phyloP scores from a whole-genome alignment of 2,113 vertebrate species.

The Echinops telfairi region DNA sequence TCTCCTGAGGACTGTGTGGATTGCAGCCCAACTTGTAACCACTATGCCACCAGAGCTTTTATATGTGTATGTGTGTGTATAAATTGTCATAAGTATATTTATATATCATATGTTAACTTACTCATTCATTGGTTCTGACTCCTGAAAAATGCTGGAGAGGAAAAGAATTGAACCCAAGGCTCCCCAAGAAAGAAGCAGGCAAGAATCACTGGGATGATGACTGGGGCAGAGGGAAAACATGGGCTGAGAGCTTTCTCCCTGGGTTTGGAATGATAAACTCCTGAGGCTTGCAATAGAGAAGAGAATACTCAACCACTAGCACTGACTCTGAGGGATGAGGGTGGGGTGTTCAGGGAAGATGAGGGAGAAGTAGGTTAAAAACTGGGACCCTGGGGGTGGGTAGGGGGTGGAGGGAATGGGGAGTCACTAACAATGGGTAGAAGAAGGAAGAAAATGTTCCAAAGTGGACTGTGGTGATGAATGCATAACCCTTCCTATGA shows the following conservation, averaged over 20 bases:
- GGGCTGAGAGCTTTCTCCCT: neutral
- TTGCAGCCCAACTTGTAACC: too few species aligned
- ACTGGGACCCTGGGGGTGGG: neutral
- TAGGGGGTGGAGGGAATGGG: neutral
- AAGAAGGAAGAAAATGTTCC: too few species aligned
- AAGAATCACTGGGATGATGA: neutral
- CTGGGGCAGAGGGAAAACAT: neutral
- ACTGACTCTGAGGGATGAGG: neutral
- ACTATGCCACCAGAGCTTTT: too few species aligned
- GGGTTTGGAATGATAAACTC: neutral
- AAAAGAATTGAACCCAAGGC: neutral
- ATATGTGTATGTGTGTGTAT: too few species aligned
- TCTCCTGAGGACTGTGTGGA: neutral
- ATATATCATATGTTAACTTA: neutral
- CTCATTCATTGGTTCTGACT: neutral
- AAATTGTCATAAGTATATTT: neutral
- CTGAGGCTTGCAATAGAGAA: neutral
- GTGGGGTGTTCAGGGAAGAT: neutral
- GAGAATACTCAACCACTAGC: neutral
- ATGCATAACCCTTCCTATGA: too few species aligned
- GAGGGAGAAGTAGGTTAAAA: neutral
- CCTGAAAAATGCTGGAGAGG: neutral
- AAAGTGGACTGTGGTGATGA: too few species aligned
- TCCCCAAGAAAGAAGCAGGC: neutral
- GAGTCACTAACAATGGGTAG: too few species aligned